Evolutionary conservation across 2,888 invertebrate species (phyloP).

Genomic region (Stenodera caucasica): DNA sequence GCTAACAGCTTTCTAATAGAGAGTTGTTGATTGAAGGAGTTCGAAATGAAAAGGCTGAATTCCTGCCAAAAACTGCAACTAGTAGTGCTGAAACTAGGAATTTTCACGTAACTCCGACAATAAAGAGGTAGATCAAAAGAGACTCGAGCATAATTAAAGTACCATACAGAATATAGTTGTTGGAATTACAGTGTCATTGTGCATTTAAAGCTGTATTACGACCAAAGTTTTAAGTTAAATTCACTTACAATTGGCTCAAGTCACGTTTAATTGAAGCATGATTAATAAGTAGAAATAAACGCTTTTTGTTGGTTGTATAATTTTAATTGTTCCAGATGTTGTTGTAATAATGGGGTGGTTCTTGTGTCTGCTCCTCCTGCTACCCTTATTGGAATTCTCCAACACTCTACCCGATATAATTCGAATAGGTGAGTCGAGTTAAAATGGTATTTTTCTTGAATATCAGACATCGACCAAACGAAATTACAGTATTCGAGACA

Average conservation of each 20-base stretch:
- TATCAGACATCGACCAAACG: too few species aligned
- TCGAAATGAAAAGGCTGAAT: neutral
- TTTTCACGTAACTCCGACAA: too few species aligned
- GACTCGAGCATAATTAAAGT: neutral
- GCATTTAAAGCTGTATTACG: neutral
- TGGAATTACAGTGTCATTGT: neutral
- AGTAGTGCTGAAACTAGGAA: too few species aligned
- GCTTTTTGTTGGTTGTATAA: neutral
- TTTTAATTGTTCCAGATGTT: conserved; percentile 42
- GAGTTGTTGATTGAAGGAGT: neutral
- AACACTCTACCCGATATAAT: conserved; percentile 57
- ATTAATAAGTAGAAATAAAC: too few species aligned
- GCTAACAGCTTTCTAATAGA: neutral
- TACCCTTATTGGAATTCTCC: conserved; percentile 37
- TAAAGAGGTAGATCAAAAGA: neutral
- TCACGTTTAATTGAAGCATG: too few species aligned
- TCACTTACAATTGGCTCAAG: too few species aligned
- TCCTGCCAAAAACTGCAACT: neutral
- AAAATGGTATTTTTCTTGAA: too few species aligned
- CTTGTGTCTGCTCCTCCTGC: conserved; percentile 35
- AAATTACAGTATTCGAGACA: neutral
- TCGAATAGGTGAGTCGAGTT: conserved; percentile 60
- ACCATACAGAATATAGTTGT: neutral
- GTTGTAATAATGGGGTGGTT: conserved; percentile 41
- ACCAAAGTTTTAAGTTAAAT: neutral